Base-by-base conservation (phyloP, 2,797 vertebrate genomes). In the Enteromius afrohamiltoni region DNA sequence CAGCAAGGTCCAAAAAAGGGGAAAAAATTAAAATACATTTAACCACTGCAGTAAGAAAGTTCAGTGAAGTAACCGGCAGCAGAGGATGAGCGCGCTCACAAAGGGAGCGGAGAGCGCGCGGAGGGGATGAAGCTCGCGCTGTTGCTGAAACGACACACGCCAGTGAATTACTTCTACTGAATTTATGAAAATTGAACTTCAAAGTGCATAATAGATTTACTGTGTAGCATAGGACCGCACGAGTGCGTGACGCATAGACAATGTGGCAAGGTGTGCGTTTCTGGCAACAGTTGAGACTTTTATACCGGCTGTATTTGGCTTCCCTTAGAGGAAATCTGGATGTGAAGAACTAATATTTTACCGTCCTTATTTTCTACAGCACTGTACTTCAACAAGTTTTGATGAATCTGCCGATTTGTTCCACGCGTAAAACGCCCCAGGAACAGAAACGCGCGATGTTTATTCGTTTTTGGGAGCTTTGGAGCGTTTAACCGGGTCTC, bases 201-300 rank as follows among this genome's bases (percentile, higher is more conserved):
- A 6, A 79, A 45, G 68, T 31, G 68, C 67, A 45, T 11, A 31
- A 11, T 37, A 71, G 67, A 31, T 80, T 70, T n/a, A 21, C n/a
- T 6, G 23, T 5, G 21, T 42, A 51, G 45, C 16, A 60, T 3
- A 19, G 11, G 26, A 29, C 13, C 5, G 34, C 9, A 8, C 40
- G 37, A 77, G 14, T 10, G 42, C 51, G 34, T 10, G 53, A 40
- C 29, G 31, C 21, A 65, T 40, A 23, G 55, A 73, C 71, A 64
- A 81, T 73, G 76, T 29, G 34, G 58, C 60, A 26, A 45, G 68
- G 37, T 19, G 53, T 55, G n/a, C 1, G 16, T 65, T 69, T 26
- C 78, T 80, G 78, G 64, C 78, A 69, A 68, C 78, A 80, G 47
- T 71, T 81, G 69, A n/a, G 69, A 81, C 29, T 64, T 64, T 34